Conservation (phyloP, 2,888 invertebrate species). For the Synergus gifuensis region DNA sequence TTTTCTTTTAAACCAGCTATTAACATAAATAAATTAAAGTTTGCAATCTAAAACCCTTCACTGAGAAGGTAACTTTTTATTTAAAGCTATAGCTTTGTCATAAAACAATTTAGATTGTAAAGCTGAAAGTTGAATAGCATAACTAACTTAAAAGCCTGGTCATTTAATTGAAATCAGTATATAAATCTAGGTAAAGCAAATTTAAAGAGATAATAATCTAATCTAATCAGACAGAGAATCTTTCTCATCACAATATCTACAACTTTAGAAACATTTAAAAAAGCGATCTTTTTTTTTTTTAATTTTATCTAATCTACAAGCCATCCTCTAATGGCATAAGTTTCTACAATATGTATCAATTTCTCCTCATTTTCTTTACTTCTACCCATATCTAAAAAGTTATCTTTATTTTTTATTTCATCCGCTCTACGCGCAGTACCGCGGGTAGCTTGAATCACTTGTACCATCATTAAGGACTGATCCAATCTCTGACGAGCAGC, state of each 20-base stretch:
- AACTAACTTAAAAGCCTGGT: neutral
- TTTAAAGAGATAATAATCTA: too few relatives aligned
- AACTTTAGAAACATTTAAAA: neutral
- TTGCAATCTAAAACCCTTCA: neutral
- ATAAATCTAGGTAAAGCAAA: neutral
- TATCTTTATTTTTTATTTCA: constrained; percentile 61
- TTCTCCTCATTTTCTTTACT: constrained; percentile 66
- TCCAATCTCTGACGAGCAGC: constrained; percentile 67
- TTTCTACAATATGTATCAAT: constrained; percentile 65
- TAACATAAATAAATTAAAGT: neutral
- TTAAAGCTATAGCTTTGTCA: neutral
- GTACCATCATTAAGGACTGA: constrained; percentile 74
- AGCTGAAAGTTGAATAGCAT: neutral
- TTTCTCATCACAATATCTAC: constrained; percentile 17
- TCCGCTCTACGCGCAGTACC: constrained; percentile 65
- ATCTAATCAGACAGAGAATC: neutral
- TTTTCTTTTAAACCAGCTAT: neutral
- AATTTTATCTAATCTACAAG: constrained; percentile 50
- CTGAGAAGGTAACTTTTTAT: neutral
- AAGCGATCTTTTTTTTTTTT: neutral
- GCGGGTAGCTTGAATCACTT: constrained; percentile 72
- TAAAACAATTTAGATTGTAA: neutral
- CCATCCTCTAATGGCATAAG: constrained; percentile 70
- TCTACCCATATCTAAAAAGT: constrained; percentile 63
- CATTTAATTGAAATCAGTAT: neutral